A percentile compares a stretch with the other conserved stretches of the same genome.
phyloP scores from a whole-genome alignment of 2,888 invertebrate species.

The Drosophila acutilabella region DNA sequence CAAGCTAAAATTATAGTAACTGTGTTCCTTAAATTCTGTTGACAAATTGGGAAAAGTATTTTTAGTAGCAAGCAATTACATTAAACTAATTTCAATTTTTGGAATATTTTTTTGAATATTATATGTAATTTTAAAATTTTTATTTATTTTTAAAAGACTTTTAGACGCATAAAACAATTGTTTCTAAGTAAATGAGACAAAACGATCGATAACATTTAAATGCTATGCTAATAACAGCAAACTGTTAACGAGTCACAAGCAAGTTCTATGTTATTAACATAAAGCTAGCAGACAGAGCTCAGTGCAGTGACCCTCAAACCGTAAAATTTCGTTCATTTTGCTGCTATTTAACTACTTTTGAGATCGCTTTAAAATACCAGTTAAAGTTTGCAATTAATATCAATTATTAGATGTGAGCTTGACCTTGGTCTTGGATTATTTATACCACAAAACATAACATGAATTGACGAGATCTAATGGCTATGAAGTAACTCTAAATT shows the following conservation, averaged over 20 bases:
- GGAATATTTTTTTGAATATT: no score
- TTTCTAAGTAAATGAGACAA: neutral
- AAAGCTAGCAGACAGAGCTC: neutral
- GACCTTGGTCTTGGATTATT: slow-evolving; percentile 25
- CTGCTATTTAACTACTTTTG: neutral
- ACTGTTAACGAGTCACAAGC: neutral
- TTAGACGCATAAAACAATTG: neutral
- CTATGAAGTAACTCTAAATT: slow-evolving; percentile 29
- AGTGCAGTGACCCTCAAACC: no score
- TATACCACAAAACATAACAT: neutral
- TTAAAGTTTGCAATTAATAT: neutral
- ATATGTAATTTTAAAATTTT: no score
- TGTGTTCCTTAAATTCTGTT: no score
- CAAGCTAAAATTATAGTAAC: no score
- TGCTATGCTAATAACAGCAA: neutral
- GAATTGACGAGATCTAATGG: slow-evolving; percentile 15
- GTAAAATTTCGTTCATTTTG: neutral
- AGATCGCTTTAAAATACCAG: neutral
- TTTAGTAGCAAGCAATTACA: no score
- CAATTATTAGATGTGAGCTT: slow-evolving; percentile 35
- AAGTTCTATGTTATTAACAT: neutral
- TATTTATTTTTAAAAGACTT: neutral
- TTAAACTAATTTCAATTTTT: no score
- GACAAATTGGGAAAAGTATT: no score
- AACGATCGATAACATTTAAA: neutral